Conservation (phyloP, 1,140 invertebrate species). For the Leptinotarsa texana region DNA sequence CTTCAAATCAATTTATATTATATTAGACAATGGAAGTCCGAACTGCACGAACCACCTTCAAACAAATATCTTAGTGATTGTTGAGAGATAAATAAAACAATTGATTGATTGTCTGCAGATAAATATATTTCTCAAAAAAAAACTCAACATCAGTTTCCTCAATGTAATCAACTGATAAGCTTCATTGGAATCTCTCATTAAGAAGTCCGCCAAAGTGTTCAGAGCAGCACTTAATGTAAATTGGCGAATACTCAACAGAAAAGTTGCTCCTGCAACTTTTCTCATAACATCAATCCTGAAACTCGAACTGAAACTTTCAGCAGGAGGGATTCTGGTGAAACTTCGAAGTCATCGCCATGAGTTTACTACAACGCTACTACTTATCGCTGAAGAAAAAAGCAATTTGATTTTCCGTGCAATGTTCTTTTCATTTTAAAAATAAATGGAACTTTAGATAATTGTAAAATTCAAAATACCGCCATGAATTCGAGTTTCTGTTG, state of each 20-base stretch:
- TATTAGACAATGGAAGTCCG: no score
- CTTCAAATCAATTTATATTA: no score
- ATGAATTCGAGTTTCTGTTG: no score
- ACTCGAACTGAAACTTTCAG: conserved; percentile 31
- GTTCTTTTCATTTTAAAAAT: not conserved
- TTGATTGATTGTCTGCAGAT: no score
- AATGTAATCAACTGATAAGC: conserved; percentile 40
- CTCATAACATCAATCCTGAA: conserved; percentile 45
- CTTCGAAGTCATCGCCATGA: conserved; percentile 19
- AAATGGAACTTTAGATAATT: no score
- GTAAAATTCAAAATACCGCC: no score
- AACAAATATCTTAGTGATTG: no score
- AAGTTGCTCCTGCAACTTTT: conserved; percentile 39
- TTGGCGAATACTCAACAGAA: conserved; percentile 41
- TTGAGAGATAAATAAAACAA: no score
- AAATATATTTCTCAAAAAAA: no score
- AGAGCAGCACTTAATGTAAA: conserved; percentile 45
- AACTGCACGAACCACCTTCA: no score
- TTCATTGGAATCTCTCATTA: conserved; percentile 14
- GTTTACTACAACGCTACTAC: conserved; percentile 15
- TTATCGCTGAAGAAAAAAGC: conserved; percentile 15
- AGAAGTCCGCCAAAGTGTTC: conserved; percentile 34
- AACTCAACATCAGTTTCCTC: not conserved
- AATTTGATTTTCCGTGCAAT: conserved; percentile 20
- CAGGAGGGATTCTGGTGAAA: conserved; percentile 4